Conservation (phyloP, 2,797 vertebrate genomes). For the Enteromius anoplus region DNA sequence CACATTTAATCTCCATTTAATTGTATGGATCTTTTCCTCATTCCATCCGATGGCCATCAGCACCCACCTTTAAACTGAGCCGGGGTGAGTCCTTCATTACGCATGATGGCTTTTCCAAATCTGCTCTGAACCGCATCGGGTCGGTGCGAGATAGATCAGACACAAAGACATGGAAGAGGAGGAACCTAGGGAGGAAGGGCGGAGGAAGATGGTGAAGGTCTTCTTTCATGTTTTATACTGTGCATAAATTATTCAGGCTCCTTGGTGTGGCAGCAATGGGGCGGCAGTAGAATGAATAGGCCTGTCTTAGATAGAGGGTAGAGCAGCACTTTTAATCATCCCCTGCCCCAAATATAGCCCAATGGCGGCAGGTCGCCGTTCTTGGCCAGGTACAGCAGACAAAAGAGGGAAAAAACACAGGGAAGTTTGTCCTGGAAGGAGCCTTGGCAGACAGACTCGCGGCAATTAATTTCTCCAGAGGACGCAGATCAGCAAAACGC, state of each 20-base stretch:
- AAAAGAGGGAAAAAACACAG: conserved; percentile 40
- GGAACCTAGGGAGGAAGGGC: conserved; percentile 35
- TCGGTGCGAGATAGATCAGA: conserved; percentile 2
- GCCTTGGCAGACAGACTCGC: conserved; percentile 45
- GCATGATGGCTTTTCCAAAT: conserved; percentile 32
- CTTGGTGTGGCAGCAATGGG: conserved; percentile 73
- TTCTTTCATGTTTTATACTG: conserved; percentile 85
- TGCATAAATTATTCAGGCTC: conserved; percentile 85
- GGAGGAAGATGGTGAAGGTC: conserved; percentile 67
- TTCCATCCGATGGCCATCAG: conserved; percentile 18
- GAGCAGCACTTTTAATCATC: conserved; percentile 84
- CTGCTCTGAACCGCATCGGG: conserved; percentile 7
- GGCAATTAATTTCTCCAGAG: conserved; percentile 63
- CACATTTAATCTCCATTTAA: conserved; percentile 43
- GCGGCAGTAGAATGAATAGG: conserved; percentile 82
- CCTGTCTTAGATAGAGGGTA: conserved; percentile 81
- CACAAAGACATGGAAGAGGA: conserved; percentile 30
- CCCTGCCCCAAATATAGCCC: conserved; percentile 79
- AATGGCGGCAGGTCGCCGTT: conserved; percentile 60
- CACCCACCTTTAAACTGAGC: conserved; percentile 17
- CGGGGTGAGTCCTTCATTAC: conserved; percentile 31
- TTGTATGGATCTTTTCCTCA: conserved; percentile 33
- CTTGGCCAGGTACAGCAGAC: conserved; percentile 53
- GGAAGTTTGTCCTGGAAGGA: conserved; percentile 55
- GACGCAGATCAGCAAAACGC: conserved; percentile 36